Evolutionary conservation across 1,140 invertebrate genomes (phyloP).

Genomic region (Globodera rostochiensis): DNA sequence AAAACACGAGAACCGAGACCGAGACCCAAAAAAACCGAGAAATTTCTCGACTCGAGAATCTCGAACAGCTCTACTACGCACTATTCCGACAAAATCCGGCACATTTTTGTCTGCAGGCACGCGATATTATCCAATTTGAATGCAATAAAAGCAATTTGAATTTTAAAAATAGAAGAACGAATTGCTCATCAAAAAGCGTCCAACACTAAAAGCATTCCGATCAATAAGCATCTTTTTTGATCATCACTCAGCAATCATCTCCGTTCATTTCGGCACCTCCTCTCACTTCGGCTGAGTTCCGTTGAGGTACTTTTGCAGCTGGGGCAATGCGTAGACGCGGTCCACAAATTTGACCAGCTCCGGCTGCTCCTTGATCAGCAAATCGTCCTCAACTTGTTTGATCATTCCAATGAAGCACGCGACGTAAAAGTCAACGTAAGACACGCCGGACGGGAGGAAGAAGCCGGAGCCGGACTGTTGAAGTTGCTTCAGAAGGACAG

Average conservation of each 20-base stretch:
- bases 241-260: no score
- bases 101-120: constrained; percentile 59
- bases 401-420: constrained; percentile 12
- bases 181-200: no score
- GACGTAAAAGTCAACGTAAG: constrained; percentile 32
- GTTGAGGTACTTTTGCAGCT: constrained; percentile 34
- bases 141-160: no score
- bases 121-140: constrained; percentile 33
- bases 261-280: no score
- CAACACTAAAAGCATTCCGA: no score
- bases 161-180: no score
- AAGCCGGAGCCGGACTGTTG: constrained; percentile 40
- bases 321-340: constrained; percentile 29
- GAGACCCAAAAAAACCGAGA: no score
- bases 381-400: constrained; percentile 5
- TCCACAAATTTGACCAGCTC: constrained; percentile 24
- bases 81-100: constrained; percentile 51
- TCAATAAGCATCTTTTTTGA: no score
- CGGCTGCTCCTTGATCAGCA: constrained; percentile 27
- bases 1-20: no score
- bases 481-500: constrained; percentile 30
- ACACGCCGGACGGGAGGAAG: constrained; percentile 34
- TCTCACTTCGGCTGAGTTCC: background rate
- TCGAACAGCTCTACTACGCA: background rate
- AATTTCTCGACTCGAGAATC: no score